These are phyloP conservation scores for Heteromurus nitidus DNA, from an alignment of 2,888 invertebrate species.

Conservation along the genomic window DNA sequence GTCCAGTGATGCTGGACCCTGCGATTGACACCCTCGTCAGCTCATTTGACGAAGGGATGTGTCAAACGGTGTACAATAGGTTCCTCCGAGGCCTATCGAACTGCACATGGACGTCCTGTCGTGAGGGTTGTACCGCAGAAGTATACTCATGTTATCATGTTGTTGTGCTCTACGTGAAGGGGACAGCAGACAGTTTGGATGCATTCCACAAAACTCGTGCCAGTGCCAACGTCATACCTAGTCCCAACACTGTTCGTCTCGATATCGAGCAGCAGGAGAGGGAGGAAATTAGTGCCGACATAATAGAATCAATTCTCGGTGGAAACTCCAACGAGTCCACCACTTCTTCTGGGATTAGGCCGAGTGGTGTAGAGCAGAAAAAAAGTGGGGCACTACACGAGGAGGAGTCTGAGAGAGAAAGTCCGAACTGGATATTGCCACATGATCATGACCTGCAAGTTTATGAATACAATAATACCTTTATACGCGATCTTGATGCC, in stretches of 20 bases:
- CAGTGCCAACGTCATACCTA: slow-evolving; percentile 40
- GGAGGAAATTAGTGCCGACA: slow-evolving; percentile 56
- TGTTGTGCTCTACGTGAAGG: slow-evolving; percentile 72
- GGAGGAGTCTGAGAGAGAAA: neutral
- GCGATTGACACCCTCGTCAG: slow-evolving; percentile 73
- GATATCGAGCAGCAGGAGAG: slow-evolving; percentile 12
- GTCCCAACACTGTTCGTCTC: slow-evolving; percentile 42
- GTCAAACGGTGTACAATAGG: slow-evolving; percentile 72
- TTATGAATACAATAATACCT: slow-evolving; percentile 64
- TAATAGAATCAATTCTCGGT: slow-evolving; percentile 56
- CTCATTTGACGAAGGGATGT: slow-evolving; percentile 72
- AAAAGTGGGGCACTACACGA: slow-evolving; percentile 42
- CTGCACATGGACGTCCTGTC: slow-evolving; percentile 75
- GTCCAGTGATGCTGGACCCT: slow-evolving; percentile 74
- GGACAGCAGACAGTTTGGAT: slow-evolving; percentile 58
- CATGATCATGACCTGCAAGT: slow-evolving; percentile 56
- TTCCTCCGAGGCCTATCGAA: slow-evolving; percentile 73
- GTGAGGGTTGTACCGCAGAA: slow-evolving; percentile 74
- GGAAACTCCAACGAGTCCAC: slow-evolving; percentile 39
- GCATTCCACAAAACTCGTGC: slow-evolving; percentile 56
- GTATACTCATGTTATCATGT: slow-evolving; percentile 74
- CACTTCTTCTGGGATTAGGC: neutral
- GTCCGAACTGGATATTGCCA: slow-evolving; percentile 58
- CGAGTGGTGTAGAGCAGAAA: neutral
- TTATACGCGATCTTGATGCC: slow-evolving; percentile 69